Evolutionary conservation across 1,140 invertebrate species (phyloP).

Genomic region (Acromyrmex heyeri): DNA sequence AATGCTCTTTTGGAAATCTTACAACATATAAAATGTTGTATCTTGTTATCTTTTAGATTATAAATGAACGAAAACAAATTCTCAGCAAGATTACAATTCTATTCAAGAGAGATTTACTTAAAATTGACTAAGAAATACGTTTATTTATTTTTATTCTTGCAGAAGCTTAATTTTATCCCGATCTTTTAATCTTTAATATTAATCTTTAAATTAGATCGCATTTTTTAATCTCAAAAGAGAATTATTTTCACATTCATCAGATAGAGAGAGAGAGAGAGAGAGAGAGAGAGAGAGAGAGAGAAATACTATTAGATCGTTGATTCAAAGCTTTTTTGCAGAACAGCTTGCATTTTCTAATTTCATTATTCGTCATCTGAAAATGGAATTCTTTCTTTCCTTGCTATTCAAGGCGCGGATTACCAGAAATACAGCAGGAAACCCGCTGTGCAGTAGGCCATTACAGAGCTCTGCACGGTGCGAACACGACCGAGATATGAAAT

Average conservation of each 20-base stretch:
- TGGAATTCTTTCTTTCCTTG: slow-evolving; percentile 54
- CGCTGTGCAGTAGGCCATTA: slow-evolving; percentile 39
- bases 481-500: slow-evolving; percentile 56
- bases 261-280: background rate
- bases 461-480: slow-evolving; percentile 12
- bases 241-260: slow-evolving; percentile 32
- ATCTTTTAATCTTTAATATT: slow-evolving; percentile 27
- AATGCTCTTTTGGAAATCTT: background rate
- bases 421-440: slow-evolving; percentile 41
- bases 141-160: slow-evolving; percentile 5
- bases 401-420: slow-evolving; percentile 53
- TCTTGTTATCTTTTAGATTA: background rate
- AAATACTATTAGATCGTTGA: slow-evolving; percentile 35
- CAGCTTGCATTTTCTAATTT: slow-evolving; percentile 52
- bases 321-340: slow-evolving; percentile 27
- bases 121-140: slow-evolving; percentile 22
- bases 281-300: slow-evolving; percentile 31
- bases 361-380: slow-evolving; percentile 61
- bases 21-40: background rate
- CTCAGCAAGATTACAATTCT: background rate
- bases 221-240: slow-evolving; percentile 34
- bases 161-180: background rate
- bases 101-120: background rate
- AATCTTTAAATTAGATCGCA: slow-evolving; percentile 30
- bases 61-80: background rate